These are phyloP conservation scores for Paralichthys olivaceus DNA, from an alignment of 2,113 vertebrate species.

Conservation along the genomic window DNA sequence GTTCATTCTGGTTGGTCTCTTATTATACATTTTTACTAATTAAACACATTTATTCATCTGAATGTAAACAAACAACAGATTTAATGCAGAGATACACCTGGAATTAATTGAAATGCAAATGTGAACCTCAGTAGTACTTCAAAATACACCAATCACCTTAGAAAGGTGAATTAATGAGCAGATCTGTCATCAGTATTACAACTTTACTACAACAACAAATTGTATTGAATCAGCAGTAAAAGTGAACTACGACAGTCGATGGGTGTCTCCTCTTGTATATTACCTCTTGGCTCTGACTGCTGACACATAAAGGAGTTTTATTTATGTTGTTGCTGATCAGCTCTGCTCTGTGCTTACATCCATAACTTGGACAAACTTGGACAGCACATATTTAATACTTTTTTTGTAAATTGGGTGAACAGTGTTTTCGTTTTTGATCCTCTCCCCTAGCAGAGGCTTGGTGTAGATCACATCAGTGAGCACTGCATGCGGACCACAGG, in stretches of 20 bases:
- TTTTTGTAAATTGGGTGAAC: slow-evolving; percentile 21
- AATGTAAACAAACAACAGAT: neutral
- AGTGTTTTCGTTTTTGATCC: slow-evolving; percentile 50
- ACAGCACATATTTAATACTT: slow-evolving; percentile 31
- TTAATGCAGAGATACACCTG: neutral
- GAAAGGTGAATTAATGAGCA: slow-evolving; percentile 35
- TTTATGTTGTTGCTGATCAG: slow-evolving; percentile 10
- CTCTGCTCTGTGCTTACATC: slow-evolving; percentile 26
- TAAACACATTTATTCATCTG: neutral
- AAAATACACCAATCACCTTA: slow-evolving; percentile 27
- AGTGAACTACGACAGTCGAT: neutral
- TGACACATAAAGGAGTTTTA: slow-evolving; percentile 6
- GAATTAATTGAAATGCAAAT: slow-evolving; percentile 24
- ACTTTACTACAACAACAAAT: slow-evolving; percentile 1
- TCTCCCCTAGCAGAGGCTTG: slow-evolving; percentile 32
- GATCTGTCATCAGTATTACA: slow-evolving; percentile 1
- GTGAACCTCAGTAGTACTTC: slow-evolving; percentile 17
- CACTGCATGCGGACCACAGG: slow-evolving; percentile 68
- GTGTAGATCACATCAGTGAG: slow-evolving; percentile 67
- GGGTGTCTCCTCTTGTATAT: slow-evolving; percentile 1
- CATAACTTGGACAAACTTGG: slow-evolving; percentile 16
- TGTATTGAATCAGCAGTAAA: neutral
- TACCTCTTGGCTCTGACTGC: slow-evolving; percentile 9
- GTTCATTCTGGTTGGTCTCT: neutral
- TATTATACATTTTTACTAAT: too few relatives aligned